Conservation (phyloP, 1,140 invertebrate genomes). For the Triops longicaudatus region DNA sequence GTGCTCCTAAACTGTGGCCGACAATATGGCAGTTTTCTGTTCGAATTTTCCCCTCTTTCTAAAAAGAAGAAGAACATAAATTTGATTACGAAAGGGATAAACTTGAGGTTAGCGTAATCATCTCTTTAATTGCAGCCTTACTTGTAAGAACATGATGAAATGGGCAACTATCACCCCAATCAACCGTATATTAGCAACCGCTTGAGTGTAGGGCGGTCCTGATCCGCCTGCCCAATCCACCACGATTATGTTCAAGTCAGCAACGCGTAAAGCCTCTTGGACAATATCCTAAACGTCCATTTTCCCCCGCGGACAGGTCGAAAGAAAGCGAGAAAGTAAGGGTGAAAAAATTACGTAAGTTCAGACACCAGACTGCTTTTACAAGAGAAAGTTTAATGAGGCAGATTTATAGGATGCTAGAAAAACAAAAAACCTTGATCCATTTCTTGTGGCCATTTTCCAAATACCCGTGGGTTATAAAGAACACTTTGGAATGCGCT, state of each 20-base stretch:
- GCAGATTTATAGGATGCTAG: constrained; percentile 1
- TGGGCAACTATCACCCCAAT: constrained; percentile 72
- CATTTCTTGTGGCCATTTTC: constrained; percentile 69
- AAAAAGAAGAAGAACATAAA: not conserved
- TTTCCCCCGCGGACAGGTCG: not conserved
- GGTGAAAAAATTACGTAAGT: not conserved
- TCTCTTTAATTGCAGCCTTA: constrained; percentile 34
- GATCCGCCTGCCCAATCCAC: constrained; percentile 79
- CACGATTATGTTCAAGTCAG: constrained; percentile 62
- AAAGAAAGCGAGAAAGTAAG: constrained; percentile 5
- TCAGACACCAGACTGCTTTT: not conserved
- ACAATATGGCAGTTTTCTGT: constrained; percentile 59
- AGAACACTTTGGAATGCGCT: constrained; percentile 40
- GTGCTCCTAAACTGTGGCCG: constrained; percentile 81
- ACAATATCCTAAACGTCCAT: constrained; percentile 45
- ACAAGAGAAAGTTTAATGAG: constrained; percentile 18
- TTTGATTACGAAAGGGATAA: constrained; percentile 5
- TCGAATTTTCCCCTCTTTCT: constrained; percentile 45
- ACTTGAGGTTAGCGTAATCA: constrained; percentile 21
- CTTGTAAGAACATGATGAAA: constrained; percentile 48
- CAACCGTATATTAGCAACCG: constrained; percentile 79
- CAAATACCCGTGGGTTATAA: constrained; percentile 75
- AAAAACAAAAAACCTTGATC: constrained; percentile 48
- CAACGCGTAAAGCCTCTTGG: constrained; percentile 53
- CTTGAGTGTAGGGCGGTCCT: constrained; percentile 77